phyloP scores from a whole-genome alignment of 2,888 invertebrate genomes.

The Drosophila prolongata region DNA sequence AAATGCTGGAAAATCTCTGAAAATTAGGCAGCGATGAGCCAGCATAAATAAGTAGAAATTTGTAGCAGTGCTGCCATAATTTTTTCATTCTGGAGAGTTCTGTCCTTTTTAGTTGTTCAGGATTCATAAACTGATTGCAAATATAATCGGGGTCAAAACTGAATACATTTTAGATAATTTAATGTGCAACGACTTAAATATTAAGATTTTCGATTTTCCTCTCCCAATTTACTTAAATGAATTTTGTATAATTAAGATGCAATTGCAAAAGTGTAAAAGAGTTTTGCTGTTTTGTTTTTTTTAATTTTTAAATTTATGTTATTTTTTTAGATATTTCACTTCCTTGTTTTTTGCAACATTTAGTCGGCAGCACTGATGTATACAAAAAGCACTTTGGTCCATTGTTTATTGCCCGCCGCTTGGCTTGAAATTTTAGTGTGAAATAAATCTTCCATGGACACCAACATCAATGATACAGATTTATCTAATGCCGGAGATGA shows the following conservation, averaged over 20 bases:
- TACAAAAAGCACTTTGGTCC: constrained; percentile 9
- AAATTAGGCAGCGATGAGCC: constrained; percentile 10
- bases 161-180: no score
- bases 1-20: constrained; percentile 30
- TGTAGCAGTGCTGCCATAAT: background rate
- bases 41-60: constrained; percentile 2
- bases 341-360: background rate
- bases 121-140: no score
- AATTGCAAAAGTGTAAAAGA: no score
- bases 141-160: no score
- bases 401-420: constrained; percentile 50
- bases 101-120: background rate
- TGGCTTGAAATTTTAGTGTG: constrained; percentile 64
- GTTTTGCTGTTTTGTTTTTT: no score
- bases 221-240: no score
- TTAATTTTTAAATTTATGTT: no score
- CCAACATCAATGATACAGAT: constrained; percentile 34
- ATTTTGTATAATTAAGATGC: no score
- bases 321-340: no score
- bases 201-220: no score
- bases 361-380: constrained; percentile 9
- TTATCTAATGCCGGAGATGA: constrained; percentile 32
- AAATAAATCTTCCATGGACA: constrained; percentile 68
- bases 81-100: background rate
- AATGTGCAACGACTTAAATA: no score